Evolutionary conservation across 2,888 invertebrate genomes (phyloP).

Genomic region (Melolontha melolontha): DNA sequence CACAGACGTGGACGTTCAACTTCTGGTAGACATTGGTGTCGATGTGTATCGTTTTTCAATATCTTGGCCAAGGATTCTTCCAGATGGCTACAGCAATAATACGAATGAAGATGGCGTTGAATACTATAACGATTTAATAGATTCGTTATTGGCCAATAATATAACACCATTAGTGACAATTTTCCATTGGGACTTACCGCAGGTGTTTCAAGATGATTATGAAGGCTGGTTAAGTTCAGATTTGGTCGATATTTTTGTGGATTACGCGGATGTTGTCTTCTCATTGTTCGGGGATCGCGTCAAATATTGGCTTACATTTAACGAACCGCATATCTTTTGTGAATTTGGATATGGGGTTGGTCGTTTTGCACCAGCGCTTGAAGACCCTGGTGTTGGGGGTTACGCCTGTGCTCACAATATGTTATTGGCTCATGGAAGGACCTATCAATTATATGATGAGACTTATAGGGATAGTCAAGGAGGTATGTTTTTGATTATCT

Average conservation of each 20-base stretch:
- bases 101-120: conserved; percentile 73
- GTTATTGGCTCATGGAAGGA: conserved; percentile 65
- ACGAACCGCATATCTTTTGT: conserved; percentile 62
- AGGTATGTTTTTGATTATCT: no score
- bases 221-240: conserved; percentile 47
- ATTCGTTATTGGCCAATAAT: conserved; percentile 65
- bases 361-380: conserved; percentile 55
- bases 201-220: conserved; percentile 57
- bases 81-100: conserved; percentile 67
- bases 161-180: conserved; percentile 74
- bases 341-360: conserved; percentile 60
- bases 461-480: neutral
- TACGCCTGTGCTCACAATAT: conserved; percentile 70
- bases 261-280: conserved; percentile 39
- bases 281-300: conserved; percentile 52
- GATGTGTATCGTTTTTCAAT: conserved; percentile 71
- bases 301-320: conserved; percentile 67
- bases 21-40: conserved; percentile 69
- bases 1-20: conserved; percentile 52
- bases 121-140: conserved; percentile 73
- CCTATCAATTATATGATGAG: conserved; percentile 65
- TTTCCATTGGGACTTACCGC: conserved; percentile 77
- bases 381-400: conserved; percentile 67
- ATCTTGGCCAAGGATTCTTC: conserved; percentile 76
- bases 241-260: conserved; percentile 63